Conservation (phyloP, 2,797 vertebrate species). For the Limosa lapponica region DNA sequence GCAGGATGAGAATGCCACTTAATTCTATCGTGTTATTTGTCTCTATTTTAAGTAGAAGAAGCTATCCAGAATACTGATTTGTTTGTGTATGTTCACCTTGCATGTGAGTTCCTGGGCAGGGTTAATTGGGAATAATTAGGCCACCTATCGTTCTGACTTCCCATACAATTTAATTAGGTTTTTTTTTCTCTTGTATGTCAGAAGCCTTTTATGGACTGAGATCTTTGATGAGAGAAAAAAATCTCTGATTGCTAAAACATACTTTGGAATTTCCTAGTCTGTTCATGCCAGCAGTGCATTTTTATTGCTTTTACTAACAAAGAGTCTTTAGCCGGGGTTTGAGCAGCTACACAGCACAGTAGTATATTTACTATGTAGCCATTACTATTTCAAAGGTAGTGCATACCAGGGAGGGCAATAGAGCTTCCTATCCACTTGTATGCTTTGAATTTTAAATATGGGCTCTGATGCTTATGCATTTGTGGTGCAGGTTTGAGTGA, state of each 20-base stretch:
- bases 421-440: not conserved
- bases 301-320: not conserved
- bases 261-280: not conserved
- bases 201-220: not conserved
- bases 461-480: not conserved
- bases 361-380: not conserved
- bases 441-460: not conserved
- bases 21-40: not conserved
- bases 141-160: not conserved
- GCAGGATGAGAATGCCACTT: not conserved
- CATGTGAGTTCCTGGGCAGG: not conserved
- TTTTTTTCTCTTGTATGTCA: slow-evolving; percentile 8
- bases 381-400: not conserved
- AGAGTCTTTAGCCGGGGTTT: not conserved
- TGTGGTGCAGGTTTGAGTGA: not conserved
- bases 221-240: not conserved
- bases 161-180: slow-evolving; percentile 33
- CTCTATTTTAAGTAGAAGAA: not conserved
- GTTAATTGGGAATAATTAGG: slow-evolving; percentile 18
- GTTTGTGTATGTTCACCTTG: not conserved
- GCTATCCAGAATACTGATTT: not conserved
- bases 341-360: not conserved
- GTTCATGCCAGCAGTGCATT: not conserved
- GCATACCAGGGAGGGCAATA: not conserved
- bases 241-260: not conserved